Evolutionary conservation across 2,888 invertebrate genomes (phyloP), one percentile per base, ranked within the genome.

Genomic region (Callosobruchus maculatus): DNA sequence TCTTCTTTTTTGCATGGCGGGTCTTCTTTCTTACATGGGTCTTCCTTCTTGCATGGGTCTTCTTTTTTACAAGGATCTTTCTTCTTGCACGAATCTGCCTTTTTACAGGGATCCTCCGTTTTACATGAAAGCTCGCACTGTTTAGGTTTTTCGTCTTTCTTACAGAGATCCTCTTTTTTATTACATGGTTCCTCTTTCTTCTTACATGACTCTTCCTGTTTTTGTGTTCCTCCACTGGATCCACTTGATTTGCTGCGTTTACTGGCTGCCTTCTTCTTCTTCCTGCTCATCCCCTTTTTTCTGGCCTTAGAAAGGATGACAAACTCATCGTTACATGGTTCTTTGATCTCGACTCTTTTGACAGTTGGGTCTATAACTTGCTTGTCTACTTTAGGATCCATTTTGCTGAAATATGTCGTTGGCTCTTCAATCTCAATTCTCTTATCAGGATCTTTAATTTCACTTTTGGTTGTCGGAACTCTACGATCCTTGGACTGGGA

Each of bases 21-120:
- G 70, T 75, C 72, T 71, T 79, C 76, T 49, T 78, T 75, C 69
- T 76, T 76, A 73, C 79, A 79, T 20, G 77, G 77, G 71, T 77
- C 77, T 75, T 70, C 74, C 21, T 70, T 22, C 69, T 69, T 71
- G 74, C 80, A 79, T 0, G 80, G 78, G 31, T 77, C 78, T 70
- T 77, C 76, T 49, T 75, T 75, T 71, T 74, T 76, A 70, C 76
- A 74, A 13, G 76, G 72, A 72, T 77, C 75, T 74, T 74, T 74
- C 49, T 78, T 79, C 31, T 75, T 73, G 30, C 72, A 76, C n/a
- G 77, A 71, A 71, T 78, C 77, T 21, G 74, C 73, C 68, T 77
- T 77, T 67, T 78, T 75, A 30, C 70, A 72, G 0, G 74, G 3
- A 66, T 74, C 75, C 13, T 78, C 78, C 70, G 75, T 77, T 75